A percentile compares a stretch with the other conserved stretches of the same genome.
phyloP scores from a whole-genome alignment of 2,113 vertebrate species.

The Tenebrosternarchus preto region DNA sequence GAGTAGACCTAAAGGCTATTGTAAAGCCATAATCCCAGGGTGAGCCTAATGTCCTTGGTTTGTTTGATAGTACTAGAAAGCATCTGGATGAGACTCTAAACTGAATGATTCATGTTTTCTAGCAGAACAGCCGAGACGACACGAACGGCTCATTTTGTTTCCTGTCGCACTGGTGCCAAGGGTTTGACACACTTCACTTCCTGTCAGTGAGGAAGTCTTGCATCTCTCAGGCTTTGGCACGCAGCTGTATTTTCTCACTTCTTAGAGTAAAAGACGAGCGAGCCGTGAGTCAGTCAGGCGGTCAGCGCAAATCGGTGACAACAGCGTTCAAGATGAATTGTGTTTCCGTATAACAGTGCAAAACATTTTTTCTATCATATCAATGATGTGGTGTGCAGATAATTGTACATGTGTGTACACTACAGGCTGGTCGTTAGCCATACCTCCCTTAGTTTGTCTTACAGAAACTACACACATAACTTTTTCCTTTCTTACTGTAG shows the following conservation, averaged over 20 bases:
- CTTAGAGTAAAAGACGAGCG: conserved; percentile 2
- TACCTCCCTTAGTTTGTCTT: no score
- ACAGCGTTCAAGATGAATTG: not conserved
- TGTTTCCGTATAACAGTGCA: conserved; percentile 3
- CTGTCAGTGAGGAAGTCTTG: conserved; percentile 7
- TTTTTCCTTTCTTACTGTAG: no score
- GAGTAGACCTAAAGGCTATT: not conserved
- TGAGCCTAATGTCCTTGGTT: not conserved
- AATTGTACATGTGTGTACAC: not conserved
- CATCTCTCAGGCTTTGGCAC: conserved; percentile 10
- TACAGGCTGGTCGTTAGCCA: no score
- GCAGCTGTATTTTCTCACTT: conserved; percentile 9
- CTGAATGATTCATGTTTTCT: not conserved
- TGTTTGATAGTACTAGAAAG: not conserved
- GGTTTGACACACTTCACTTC: conserved; percentile 27
- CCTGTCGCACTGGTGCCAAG: not conserved
- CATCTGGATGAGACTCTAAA: not conserved
- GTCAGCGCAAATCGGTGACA: not conserved
- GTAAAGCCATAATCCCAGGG: not conserved
- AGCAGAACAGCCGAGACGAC: not conserved
- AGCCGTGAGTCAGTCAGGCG: not conserved
- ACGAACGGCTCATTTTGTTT: not conserved
- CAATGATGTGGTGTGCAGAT: not conserved
- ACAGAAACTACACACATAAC: no score
- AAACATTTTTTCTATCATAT: not conserved